Percentiles rank a stretch among this genome's conserved stretches.
phyloP scores from a whole-genome alignment of 2,113 vertebrate genomes.

The Grammomys dolichurus region DNA sequence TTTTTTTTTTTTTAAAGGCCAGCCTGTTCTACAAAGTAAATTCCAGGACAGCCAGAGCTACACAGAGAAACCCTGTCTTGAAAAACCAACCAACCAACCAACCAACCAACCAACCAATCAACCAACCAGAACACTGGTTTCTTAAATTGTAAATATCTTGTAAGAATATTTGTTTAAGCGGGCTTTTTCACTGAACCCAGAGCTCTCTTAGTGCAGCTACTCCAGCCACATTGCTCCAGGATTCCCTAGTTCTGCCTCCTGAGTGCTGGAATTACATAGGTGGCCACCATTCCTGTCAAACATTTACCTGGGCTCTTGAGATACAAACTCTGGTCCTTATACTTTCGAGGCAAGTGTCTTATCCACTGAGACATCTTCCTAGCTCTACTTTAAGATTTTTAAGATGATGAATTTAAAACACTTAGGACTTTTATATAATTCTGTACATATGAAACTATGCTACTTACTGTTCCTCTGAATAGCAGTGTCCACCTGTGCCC shows the following conservation, averaged over 20 bases:
- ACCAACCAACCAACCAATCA: too few relatives aligned
- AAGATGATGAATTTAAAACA: background rate
- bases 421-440: conserved; percentile 8
- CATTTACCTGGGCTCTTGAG: background rate
- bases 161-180: background rate
- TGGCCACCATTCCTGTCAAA: background rate
- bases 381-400: conserved; percentile 21
- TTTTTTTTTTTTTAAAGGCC: too few relatives aligned
- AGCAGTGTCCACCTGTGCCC: background rate
- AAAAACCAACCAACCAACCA: background rate
- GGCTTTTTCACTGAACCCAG: background rate
- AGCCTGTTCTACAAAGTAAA: background rate
- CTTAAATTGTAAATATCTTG: background rate
- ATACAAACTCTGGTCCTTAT: background rate
- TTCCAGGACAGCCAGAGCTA: background rate
- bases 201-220: background rate
- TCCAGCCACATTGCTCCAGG: background rate
- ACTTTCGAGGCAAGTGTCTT: background rate
- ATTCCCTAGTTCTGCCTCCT: background rate
- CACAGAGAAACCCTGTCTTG: background rate
- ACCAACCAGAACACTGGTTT: background rate
- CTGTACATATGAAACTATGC: background rate
- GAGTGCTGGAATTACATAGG: background rate
- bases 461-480: background rate
- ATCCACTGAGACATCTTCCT: background rate